Evolutionary conservation across 2,113 vertebrate species (phyloP).

Genomic region (Callipepla californica): DNA sequence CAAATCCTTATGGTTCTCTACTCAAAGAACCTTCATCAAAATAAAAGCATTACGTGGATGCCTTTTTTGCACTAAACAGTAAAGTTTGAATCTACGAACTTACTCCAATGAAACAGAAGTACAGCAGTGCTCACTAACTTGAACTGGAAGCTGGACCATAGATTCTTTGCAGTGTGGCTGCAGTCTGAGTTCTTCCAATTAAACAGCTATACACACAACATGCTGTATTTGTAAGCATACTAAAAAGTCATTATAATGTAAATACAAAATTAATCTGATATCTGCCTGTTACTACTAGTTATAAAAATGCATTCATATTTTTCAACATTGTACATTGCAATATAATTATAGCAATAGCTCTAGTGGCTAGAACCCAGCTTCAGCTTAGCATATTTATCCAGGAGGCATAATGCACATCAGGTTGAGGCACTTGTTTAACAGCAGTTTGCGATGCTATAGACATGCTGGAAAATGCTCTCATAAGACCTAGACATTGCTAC

Average conservation of each 20-base stretch:
- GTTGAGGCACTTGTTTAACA: rapidly evolving
- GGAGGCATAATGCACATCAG: rapidly evolving
- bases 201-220: not conserved
- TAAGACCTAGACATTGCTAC: not conserved
- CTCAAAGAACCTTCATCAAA: not conserved
- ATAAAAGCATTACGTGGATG: not conserved
- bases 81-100: not conserved
- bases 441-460: too few species aligned
- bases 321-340: too few species aligned
- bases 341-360: not conserved
- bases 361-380: not conserved
- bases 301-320: not conserved
- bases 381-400: not conserved
- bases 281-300: not conserved
- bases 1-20: not conserved
- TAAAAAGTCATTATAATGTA: not conserved
- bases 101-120: not conserved
- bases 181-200: not conserved
- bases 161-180: not conserved
- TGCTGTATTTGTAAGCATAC: not conserved
- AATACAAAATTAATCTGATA: not conserved
- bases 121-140: not conserved
- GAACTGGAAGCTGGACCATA: not conserved
- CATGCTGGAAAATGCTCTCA: not conserved
- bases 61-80: not conserved